These are phyloP conservation scores for Chrysoperla carnea DNA, from an alignment of 1,140 invertebrate species.

Conservation along the genomic window DNA sequence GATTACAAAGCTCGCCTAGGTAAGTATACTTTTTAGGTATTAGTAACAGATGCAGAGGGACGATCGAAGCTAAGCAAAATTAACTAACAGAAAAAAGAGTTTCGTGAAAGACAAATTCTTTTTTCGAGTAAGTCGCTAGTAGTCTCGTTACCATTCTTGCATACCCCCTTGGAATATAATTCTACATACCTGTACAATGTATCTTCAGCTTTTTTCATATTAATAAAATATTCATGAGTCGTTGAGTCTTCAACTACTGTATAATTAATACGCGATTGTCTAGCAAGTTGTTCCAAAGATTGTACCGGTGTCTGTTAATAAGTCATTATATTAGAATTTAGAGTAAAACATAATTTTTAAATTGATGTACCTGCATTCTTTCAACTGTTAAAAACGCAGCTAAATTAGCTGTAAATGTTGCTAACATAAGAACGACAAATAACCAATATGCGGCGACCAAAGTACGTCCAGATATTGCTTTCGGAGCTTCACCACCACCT, in stretches of 20 bases:
- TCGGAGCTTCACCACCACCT: constrained; percentile 73
- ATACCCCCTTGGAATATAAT: too few relatives aligned
- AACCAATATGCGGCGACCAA: constrained; percentile 85
- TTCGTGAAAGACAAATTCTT: too few relatives aligned
- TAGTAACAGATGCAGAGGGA: too few relatives aligned
- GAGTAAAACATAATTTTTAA: not conserved
- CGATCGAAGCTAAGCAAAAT: too few relatives aligned
- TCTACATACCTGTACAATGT: constrained; percentile 60
- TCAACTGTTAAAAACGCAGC: constrained; percentile 94
- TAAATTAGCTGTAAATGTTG: constrained; percentile 92
- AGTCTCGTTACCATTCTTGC: too few relatives aligned
- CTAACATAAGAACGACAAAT: constrained; percentile 81
- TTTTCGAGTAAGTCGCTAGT: too few relatives aligned
- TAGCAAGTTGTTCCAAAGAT: constrained; percentile 69
- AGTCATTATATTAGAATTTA: not conserved
- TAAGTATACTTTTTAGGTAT: too few relatives aligned
- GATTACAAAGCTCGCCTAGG: too few relatives aligned
- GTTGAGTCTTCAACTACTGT: constrained; percentile 67
- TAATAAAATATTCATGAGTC: constrained; percentile 73
- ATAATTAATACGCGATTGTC: constrained; percentile 81
- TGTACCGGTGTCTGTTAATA: constrained; percentile 43
- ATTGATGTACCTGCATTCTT: constrained; percentile 69
- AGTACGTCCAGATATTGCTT: constrained; percentile 64
- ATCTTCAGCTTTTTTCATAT: constrained; percentile 82
- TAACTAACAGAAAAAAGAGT: too few relatives aligned